Conservation (phyloP, 2,113 vertebrate genomes). For the Isichthys henryi region DNA sequence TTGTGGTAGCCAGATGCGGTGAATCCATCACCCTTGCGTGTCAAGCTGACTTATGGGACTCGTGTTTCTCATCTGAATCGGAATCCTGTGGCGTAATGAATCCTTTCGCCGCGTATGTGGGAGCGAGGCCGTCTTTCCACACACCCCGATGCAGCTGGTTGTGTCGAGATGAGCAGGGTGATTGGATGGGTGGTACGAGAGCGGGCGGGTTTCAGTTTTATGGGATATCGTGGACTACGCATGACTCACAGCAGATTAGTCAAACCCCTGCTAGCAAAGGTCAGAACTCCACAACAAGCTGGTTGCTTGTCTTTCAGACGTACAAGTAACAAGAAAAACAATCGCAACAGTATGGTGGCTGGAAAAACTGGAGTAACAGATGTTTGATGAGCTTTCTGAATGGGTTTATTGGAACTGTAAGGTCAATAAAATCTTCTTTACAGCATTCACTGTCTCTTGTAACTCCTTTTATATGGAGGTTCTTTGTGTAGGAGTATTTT, state of each 20-base stretch:
- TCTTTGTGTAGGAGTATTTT: not conserved
- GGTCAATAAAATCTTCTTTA: not conserved
- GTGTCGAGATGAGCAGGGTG: not conserved
- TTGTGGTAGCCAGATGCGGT: not conserved
- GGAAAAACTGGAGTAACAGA: not conserved
- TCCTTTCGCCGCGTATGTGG: not conserved
- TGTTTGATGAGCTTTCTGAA: not conserved
- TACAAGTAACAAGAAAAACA: not conserved
- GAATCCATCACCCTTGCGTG: conserved; percentile 3
- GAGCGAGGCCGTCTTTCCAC: not conserved
- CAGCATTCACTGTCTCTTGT: not conserved
- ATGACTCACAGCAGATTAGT: not conserved
- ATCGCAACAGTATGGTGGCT: not conserved
- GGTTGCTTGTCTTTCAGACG: not conserved
- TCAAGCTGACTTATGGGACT: not conserved
- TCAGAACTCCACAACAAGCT: not conserved
- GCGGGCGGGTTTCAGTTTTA: not conserved
- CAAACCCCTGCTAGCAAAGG: not conserved
- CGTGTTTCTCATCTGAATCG: not conserved
- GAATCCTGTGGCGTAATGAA: not conserved
- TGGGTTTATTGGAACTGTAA: not conserved
- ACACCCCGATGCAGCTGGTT: not conserved
- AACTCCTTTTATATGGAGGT: not conserved
- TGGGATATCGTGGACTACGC: not conserved
- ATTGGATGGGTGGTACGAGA: not conserved